Percentiles rank a stretch among this genome's conserved stretches.
Evolutionary conservation across 2,888 invertebrate genomes (phyloP).

Genomic region (Fragum sueziense): DNA sequence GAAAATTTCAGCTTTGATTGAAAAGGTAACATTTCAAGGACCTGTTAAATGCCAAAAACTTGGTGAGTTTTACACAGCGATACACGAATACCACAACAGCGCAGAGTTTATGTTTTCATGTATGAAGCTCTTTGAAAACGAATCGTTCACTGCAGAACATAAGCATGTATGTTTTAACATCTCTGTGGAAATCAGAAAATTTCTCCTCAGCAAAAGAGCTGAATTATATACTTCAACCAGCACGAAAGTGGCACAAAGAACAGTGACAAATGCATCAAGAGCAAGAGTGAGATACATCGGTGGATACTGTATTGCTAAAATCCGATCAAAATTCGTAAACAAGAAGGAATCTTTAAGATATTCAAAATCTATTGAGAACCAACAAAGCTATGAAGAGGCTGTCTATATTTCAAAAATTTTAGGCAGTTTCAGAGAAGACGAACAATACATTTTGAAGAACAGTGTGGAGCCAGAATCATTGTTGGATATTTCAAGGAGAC

Average conservation of each 20-base stretch:
- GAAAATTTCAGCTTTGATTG: constrained; percentile 6
- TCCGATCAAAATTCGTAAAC: constrained; percentile 29
- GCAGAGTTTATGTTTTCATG: constrained; percentile 29
- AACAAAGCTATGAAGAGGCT: constrained; percentile 33
- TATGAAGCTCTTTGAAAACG: constrained; percentile 36
- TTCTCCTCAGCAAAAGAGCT: constrained; percentile 15
- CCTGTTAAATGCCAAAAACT: constrained; percentile 26
- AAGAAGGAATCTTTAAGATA: constrained; percentile 30
- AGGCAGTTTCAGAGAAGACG: constrained; percentile 36
- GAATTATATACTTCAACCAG: constrained; percentile 14
- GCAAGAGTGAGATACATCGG: constrained; percentile 51
- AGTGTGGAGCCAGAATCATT: constrained; percentile 45
- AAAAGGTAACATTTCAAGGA: constrained; percentile 13
- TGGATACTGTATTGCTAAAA: constrained; percentile 43
- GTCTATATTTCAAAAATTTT: constrained; percentile 27
- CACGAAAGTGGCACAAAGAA: constrained; percentile 12
- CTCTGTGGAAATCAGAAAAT: constrained; percentile 25
- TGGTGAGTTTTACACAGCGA: constrained; percentile 21
- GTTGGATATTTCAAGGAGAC: constrained; percentile 37
- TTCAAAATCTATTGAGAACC: constrained; percentile 10
- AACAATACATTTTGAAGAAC: constrained; percentile 30
- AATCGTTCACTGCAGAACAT: constrained; percentile 23
- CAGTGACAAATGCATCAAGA: constrained; percentile 42
- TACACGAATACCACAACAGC: constrained; percentile 28
- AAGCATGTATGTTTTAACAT: constrained; percentile 38